Base-by-base conservation (phyloP, 2,113 vertebrate species). In the Gasterosteus aculeatus region DNA sequence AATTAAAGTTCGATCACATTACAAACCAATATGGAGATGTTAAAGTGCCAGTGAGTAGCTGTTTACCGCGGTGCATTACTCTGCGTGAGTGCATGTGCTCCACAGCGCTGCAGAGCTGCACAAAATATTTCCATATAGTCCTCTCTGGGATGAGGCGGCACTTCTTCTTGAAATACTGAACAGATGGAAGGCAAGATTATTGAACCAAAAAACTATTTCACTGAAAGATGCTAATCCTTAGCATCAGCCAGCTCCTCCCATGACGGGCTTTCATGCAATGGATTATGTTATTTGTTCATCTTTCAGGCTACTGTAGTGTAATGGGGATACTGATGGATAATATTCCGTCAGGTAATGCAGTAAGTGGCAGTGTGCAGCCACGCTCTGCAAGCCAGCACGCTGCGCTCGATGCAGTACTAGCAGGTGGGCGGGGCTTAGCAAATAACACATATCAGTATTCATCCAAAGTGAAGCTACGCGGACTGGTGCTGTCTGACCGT, bases 41-140 rank as follows among this genome's bases (percentile, higher is more conserved):
- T n/a, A 10, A 31, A 51, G 54, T n/a, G n/a, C 7, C 47, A 22
- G 19, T 38, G 74, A 60, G 39, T 14, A 19, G 18, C 5, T 51
- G 16, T 67, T 83, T 82, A 98, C 97, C 97, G 91, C 97, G 92
- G 53, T 99, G 97, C 97, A 99, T 98, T 83, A 99, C 95, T 67
- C 97, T 95, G 12, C 97, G 95, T 63, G 97, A 99, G 77, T 99
- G 97, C 97, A 98, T 98, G 71, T 99, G 97, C 75, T 98, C 97
- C 93, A 98, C 81, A 0, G 97, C 97, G 19, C 97, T 97, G 94
- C 97, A 99, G 10, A 98, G 95, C 91, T 99, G 97, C 80, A 98
- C 97, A 85, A 99, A 99, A 86, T 99, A 99, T 80, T 98, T 99
- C 97, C 97, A 98, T 67, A 99, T 95, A 0, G 97, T 98, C 86